Evolutionary conservation across 2,797 vertebrate genomes (phyloP).

Genomic region (Sebastes iracundus): DNA sequence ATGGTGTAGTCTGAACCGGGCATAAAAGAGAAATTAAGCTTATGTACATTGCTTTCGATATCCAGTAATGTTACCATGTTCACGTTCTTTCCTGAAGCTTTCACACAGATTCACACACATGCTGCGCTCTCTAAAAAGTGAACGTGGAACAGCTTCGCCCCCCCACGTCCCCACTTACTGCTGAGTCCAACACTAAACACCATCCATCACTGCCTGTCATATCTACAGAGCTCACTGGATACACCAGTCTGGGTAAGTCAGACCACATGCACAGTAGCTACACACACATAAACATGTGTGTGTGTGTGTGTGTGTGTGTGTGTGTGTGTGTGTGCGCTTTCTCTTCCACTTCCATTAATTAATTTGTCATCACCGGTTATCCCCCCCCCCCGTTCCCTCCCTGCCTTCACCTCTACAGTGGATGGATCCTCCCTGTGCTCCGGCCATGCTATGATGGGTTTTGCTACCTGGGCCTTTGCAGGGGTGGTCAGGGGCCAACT

Average conservation of each 20-base stretch:
- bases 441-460: constrained; percentile 23
- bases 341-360: constrained; percentile 72
- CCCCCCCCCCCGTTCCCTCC: background rate
- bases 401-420: constrained; percentile 47
- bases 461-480: constrained; percentile 69
- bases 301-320: constrained; percentile 1
- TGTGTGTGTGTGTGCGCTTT: constrained; percentile 22
- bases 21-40: background rate
- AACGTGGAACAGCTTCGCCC: constrained; percentile 42
- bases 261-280: constrained; percentile 47
- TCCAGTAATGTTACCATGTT: background rate
- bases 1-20: too few relatives aligned
- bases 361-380: constrained; percentile 78
- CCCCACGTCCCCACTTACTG: constrained; percentile 52
- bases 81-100: background rate
- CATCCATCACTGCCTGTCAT: constrained; percentile 74
- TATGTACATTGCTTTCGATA: background rate
- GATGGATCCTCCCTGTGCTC: constrained; percentile 57
- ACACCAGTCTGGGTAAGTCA: constrained; percentile 22
- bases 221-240: constrained; percentile 58
- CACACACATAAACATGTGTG: constrained; percentile 27
- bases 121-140: constrained; percentile 32
- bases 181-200: constrained; percentile 58
- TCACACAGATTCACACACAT: constrained; percentile 9
- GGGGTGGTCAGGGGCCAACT: constrained; percentile 87